A percentile compares a stretch with the other conserved stretches of the same genome.
These are phyloP conservation scores for Tichodroma muraria DNA, from an alignment of 2,113 vertebrate genomes.

Conservation along the genomic window DNA sequence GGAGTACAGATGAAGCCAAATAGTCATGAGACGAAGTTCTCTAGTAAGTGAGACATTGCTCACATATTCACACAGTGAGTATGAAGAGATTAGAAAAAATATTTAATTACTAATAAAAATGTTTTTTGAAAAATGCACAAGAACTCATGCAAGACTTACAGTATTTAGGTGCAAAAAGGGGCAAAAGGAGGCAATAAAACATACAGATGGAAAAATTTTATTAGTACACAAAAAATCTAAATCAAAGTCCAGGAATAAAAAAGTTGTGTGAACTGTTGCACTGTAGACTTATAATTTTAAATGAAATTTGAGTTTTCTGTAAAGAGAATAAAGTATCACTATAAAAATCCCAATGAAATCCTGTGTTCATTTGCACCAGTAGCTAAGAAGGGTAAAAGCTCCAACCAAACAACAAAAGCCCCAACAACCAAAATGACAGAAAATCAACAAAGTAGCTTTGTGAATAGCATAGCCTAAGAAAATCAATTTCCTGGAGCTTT, in stretches of 20 bases:
- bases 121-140: not conserved
- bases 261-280: not conserved
- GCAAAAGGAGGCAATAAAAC: not conserved
- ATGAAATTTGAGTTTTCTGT: not conserved
- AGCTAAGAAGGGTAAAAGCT: not conserved
- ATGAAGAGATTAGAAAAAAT: not conserved
- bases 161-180: not conserved
- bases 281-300: not conserved
- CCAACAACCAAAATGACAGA: not conserved
- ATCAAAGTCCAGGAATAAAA: not conserved
- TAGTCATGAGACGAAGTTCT: not conserved
- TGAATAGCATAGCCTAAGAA: not conserved
- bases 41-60: not conserved
- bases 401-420: not conserved
- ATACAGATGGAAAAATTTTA: not conserved
- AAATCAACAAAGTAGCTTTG: not conserved
- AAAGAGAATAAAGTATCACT: not conserved
- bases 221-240: not conserved
- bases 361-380: not conserved
- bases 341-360: not conserved
- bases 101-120: not conserved
- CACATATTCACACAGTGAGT: not conserved
- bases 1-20: not conserved
- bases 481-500: not conserved
- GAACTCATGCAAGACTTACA: not conserved